phyloP scores from a whole-genome alignment of 1,140 invertebrate species.

The Procambarus virginalis region DNA sequence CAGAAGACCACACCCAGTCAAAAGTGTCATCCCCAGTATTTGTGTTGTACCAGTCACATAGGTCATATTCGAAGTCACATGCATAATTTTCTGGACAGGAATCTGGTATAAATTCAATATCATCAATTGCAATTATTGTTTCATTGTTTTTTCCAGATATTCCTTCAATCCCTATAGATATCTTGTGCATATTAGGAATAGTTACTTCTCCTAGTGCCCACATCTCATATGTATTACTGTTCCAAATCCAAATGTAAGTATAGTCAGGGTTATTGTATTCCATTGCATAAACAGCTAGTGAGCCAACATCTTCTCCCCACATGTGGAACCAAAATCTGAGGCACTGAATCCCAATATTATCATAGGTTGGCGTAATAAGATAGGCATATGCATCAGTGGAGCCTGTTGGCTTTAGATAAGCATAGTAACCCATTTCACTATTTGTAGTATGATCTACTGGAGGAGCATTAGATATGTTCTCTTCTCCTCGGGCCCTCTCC shows the following conservation, averaged over 20 bases:
- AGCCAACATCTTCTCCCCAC: conserved; percentile 7
- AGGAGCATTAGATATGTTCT: conserved; percentile 13
- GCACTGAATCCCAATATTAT: conserved; percentile 42
- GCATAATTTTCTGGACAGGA: conserved; percentile 8
- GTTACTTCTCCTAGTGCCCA: conserved; percentile 46
- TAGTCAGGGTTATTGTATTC: not conserved
- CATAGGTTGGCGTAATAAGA: conserved; percentile 35
- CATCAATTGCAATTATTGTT: conserved; percentile 48
- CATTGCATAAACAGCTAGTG: not conserved
- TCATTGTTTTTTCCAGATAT: conserved; percentile 15
- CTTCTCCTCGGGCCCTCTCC: conserved; percentile 27
- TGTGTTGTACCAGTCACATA: conserved; percentile 47
- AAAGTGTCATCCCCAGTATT: conserved; percentile 26
- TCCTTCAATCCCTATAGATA: conserved; percentile 24
- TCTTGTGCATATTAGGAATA: conserved; percentile 10
- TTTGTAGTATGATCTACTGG: conserved; percentile 44
- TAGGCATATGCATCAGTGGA: not conserved
- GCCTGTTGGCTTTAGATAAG: conserved; percentile 19
- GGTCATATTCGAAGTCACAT: conserved; percentile 54
- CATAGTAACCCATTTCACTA: conserved; percentile 39
- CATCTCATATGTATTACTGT: conserved; percentile 34
- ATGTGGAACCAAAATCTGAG: conserved; percentile 28
- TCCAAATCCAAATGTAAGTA: not conserved
- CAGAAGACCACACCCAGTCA: conserved; percentile 46
- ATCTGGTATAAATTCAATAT: conserved; percentile 51